A percentile compares a stretch with the other conserved stretches of the same genome.
These are phyloP conservation scores for Pristiophorus japonicus DNA, from an alignment of 2,113 vertebrate genomes.

Conservation along the genomic window DNA sequence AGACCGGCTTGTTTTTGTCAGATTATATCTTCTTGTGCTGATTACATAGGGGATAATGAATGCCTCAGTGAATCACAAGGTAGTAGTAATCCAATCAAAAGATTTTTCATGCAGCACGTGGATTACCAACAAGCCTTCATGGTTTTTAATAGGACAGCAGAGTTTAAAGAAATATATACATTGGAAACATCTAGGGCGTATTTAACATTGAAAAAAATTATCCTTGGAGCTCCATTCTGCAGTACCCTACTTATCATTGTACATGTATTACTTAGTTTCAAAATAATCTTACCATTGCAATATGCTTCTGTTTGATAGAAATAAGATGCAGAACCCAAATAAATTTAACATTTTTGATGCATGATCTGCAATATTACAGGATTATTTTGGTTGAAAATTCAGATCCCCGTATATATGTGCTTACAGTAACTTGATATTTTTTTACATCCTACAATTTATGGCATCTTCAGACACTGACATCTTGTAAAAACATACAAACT, in stretches of 20 bases:
- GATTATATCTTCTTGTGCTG: neutral
- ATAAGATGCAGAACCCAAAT: neutral
- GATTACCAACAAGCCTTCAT: neutral
- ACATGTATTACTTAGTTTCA: neutral
- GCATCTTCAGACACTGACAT: neutral
- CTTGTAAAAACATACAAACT: neutral
- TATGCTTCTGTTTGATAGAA: neutral
- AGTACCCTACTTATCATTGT: neutral
- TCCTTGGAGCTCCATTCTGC: neutral
- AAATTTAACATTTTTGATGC: neutral
- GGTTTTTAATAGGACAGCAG: neutral
- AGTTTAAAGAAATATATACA: neutral
- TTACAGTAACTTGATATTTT: neutral
- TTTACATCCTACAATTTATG: neutral
- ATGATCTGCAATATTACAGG: neutral
- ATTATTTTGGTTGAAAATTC: neutral
- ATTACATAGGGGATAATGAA: slow-evolving; percentile 29
- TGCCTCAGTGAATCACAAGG: slow-evolving; percentile 8
- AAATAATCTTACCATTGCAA: neutral
- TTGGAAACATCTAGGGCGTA: too few species aligned
- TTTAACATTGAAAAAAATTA: neutral
- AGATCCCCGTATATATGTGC: neutral
- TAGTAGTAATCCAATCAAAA: slow-evolving; percentile 28
- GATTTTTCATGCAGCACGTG: neutral
- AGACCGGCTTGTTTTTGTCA: neutral